These are phyloP conservation scores for Lipophrys pholis DNA, from an alignment of 2,113 vertebrate species.

Conservation along the genomic window DNA sequence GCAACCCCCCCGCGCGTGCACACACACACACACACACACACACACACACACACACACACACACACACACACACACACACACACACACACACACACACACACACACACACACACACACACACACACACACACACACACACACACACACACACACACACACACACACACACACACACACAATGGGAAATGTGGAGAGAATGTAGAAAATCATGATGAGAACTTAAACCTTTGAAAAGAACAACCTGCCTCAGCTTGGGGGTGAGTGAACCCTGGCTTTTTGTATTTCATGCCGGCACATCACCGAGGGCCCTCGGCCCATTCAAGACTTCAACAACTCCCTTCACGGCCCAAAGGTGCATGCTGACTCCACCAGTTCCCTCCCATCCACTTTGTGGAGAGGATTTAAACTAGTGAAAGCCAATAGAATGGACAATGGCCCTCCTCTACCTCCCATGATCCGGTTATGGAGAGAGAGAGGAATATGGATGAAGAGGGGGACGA, in stretches of 20 bases:
- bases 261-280: constrained; percentile 75
- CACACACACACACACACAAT: constrained; percentile 31
- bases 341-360: constrained; percentile 67
- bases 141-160: constrained; percentile 34
- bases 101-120: constrained; percentile 23
- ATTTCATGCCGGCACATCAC: constrained; percentile 79
- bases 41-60: constrained; percentile 20
- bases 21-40: constrained; percentile 11
- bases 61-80: constrained; percentile 25
- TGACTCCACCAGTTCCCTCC: constrained; percentile 62
- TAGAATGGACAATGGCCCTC: constrained; percentile 70
- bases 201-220: constrained; percentile 45
- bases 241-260: constrained; percentile 59
- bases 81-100: constrained; percentile 29
- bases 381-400: constrained; percentile 68
- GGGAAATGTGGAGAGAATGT: constrained; percentile 37
- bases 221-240: constrained; percentile 71
- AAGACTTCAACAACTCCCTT: constrained; percentile 59
- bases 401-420: constrained; percentile 71
- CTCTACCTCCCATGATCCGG: constrained; percentile 68
- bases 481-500: constrained; percentile 61
- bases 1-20: constrained; percentile 5
- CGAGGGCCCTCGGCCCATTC: constrained; percentile 65
- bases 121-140: constrained; percentile 25
- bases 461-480: constrained; percentile 69